Conservation (phyloP, 2,797 vertebrate species). For the Notoglanidium macrostoma region DNA sequence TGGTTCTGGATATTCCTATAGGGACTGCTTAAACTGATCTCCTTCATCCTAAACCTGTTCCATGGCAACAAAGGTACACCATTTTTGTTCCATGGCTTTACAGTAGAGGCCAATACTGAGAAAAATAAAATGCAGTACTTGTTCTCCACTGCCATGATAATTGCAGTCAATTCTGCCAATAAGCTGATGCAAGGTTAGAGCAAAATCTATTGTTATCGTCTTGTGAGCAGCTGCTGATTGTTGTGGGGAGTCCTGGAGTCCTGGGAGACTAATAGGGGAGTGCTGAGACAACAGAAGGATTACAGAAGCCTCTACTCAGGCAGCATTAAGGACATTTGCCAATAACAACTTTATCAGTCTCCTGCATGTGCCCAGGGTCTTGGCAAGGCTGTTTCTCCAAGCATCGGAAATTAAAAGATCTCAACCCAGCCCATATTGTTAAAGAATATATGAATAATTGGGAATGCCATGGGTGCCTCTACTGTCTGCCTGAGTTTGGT, state of each 20-base stretch:
- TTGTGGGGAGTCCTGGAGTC: conserved; percentile 80
- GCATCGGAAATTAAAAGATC: conserved; percentile 87
- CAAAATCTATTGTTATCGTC: conserved; percentile 83
- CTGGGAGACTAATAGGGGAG: conserved; percentile 88
- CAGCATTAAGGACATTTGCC: conserved; percentile 85
- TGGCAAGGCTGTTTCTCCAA: conserved; percentile 75
- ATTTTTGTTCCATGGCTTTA: not conserved
- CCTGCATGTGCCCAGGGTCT: conserved; percentile 82
- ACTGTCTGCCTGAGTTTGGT: not conserved
- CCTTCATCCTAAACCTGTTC: not conserved
- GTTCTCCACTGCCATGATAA: conserved; percentile 75
- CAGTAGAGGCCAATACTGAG: conserved; percentile 22
- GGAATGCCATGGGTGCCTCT: not conserved
- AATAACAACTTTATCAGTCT: conserved; percentile 95
- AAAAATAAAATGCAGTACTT: conserved; percentile 74
- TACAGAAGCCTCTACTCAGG: conserved; percentile 78
- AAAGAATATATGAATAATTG: conserved; percentile 37
- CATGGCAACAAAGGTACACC: not conserved
- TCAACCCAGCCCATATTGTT: conserved; percentile 42
- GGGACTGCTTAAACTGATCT: not conserved
- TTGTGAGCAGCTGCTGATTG: conserved; percentile 88
- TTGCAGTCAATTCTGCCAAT: conserved; percentile 78
- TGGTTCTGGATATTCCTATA: not conserved
- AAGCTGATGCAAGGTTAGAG: conserved; percentile 76
- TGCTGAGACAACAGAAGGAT: conserved; percentile 79